Conservation (phyloP, 2,888 invertebrate genomes). For the Ephialtes manifestator region DNA sequence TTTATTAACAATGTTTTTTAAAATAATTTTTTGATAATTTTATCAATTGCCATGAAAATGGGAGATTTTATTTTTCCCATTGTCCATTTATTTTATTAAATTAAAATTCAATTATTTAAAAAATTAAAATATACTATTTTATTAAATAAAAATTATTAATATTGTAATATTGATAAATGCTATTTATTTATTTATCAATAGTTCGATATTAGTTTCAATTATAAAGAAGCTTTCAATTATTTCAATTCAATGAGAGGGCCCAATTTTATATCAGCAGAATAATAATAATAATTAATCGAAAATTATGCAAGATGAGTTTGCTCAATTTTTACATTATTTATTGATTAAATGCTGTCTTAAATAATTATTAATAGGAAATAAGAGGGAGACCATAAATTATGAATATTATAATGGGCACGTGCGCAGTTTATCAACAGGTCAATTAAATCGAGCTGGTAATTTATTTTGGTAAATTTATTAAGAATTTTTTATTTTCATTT, state of each 20-base stretch:
- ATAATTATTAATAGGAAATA: background rate
- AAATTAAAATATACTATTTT: too few relatives aligned
- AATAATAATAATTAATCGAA: slow-evolving; percentile 20
- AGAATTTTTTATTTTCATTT: background rate
- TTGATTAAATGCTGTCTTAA: background rate
- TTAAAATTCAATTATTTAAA: too few relatives aligned
- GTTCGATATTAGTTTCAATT: too few relatives aligned
- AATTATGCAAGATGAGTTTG: background rate
- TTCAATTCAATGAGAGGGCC: slow-evolving; percentile 46
- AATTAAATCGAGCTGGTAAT: background rate
- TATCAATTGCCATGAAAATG: too few relatives aligned
- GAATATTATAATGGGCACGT: background rate
- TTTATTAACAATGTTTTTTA: slow-evolving; percentile 2
- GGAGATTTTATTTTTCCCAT: too few relatives aligned
- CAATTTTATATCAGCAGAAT: background rate
- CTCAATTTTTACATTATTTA: background rate
- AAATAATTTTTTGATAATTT: too few relatives aligned
- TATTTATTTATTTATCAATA: too few relatives aligned
- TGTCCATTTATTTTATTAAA: too few relatives aligned
- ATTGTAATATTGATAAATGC: too few relatives aligned
- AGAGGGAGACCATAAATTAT: background rate
- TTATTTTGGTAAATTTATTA: slow-evolving; percentile 19
- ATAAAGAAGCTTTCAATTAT: slow-evolving; percentile 30
- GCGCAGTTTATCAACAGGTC: background rate
- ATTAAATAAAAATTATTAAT: too few relatives aligned